A percentile compares a stretch with the other conserved stretches of the same genome.
Conservation (phyloP, 64 coral and sea anemone species). For the Montipora efflorescens region DNA sequence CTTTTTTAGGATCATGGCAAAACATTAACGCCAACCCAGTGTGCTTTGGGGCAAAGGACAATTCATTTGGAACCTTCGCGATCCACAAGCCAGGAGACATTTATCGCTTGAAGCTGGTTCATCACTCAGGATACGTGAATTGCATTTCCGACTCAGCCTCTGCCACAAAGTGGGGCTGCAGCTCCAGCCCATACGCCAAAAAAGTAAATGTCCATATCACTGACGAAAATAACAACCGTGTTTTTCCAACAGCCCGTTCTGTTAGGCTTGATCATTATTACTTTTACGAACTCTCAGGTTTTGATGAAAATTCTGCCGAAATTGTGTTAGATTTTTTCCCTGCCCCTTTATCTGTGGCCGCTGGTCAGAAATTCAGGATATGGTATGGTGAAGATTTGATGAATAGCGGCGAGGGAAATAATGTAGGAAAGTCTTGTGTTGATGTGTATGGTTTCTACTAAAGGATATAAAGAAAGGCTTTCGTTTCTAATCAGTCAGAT, state of each 20-base stretch:
- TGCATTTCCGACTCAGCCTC: neutral
- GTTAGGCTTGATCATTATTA: neutral
- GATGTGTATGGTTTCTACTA: neutral
- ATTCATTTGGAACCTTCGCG: neutral
- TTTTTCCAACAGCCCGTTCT: neutral
- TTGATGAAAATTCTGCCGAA: neutral
- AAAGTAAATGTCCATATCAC: neutral
- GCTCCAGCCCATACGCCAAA: neutral
- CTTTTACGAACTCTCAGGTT: neutral
- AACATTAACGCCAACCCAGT: slow-evolving; percentile 16
- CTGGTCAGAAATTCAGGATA: slow-evolving; percentile 9
- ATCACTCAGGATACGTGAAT: neutral
- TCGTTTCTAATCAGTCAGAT: no score
- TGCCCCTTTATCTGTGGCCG: neutral
- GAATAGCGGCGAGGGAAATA: neutral
- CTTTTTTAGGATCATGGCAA: neutral
- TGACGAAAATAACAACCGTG: neutral
- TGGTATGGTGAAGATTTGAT: slow-evolving; percentile 29
- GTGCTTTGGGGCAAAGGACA: slow-evolving; percentile 11
- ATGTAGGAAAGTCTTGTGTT: neutral
- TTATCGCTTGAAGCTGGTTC: neutral
- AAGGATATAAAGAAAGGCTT: no score
- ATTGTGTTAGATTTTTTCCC: neutral
- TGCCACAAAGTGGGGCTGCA: neutral
- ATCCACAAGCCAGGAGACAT: neutral